phyloP scores from a whole-genome alignment of 2,888 invertebrate genomes.

The Marronus borbonicus region DNA sequence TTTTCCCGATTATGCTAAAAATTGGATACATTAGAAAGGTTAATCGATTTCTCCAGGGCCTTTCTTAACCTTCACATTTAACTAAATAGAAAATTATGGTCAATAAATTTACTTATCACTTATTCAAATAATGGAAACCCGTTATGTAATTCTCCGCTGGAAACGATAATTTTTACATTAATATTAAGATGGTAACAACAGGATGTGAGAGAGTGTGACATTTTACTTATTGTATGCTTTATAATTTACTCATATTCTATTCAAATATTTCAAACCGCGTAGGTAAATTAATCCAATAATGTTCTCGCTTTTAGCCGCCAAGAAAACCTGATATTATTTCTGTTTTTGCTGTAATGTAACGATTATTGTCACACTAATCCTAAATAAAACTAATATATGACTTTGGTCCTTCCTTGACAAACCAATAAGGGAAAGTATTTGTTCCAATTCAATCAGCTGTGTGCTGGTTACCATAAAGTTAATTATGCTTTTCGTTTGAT shows the following conservation, averaged over 20 bases:
- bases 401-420: not conserved
- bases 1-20: constrained; percentile 7
- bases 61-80: constrained; percentile 36
- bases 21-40: constrained; percentile 22
- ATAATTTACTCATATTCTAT: too few species aligned
- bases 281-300: too few species aligned
- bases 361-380: too few species aligned
- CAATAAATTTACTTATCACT: constrained; percentile 27
- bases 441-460: not conserved
- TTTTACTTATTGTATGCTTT: too few species aligned
- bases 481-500: constrained; percentile 14
- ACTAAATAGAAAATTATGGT: constrained; percentile 1
- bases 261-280: too few species aligned
- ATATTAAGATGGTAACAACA: not conserved
- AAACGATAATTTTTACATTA: not conserved
- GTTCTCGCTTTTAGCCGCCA: too few species aligned
- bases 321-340: too few species aligned
- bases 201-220: too few species aligned
- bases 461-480: not conserved
- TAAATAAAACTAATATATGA: too few species aligned
- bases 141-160: not conserved
- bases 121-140: constrained; percentile 7
- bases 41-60: constrained; percentile 17
- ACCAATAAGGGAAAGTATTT: not conserved
- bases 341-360: too few species aligned